Conservation (phyloP, 1,140 invertebrate species). For the Drosophila prosaltans region DNA sequence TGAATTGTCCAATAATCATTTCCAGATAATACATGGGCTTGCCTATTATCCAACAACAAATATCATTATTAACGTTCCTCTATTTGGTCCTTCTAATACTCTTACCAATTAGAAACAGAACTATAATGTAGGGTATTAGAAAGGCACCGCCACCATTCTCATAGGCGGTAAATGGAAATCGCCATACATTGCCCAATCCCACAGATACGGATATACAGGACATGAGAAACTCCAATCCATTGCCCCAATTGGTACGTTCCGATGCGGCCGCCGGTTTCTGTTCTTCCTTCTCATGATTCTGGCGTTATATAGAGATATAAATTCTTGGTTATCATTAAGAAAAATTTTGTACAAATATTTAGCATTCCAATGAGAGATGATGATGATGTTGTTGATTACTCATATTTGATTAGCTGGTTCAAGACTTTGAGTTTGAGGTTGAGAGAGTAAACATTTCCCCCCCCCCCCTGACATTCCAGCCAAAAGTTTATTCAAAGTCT, state of each 20-base stretch:
- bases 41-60: conserved; percentile 35
- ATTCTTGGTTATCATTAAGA: background rate
- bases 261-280: conserved; percentile 1
- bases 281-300: conserved; percentile 55
- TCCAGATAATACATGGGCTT: conserved; percentile 94
- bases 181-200: conserved; percentile 87
- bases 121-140: conserved; percentile 92
- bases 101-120: conserved; percentile 91
- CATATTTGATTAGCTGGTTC: conserved; percentile 1
- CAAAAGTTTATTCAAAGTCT: background rate
- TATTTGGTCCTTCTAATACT: no score
- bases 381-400: background rate
- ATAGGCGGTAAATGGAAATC: conserved; percentile 93
- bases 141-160: conserved; percentile 90
- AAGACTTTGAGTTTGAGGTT: background rate
- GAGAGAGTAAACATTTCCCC: background rate
- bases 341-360: background rate
- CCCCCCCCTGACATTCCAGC: background rate
- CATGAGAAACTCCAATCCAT: conserved; percentile 93
- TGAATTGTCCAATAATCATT: conserved; percentile 89
- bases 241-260: conserved; percentile 90
- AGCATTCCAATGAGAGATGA: background rate
- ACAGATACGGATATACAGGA: conserved; percentile 95
- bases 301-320: background rate
- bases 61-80: no score